Percentiles rank a stretch among this genome's conserved stretches.
Conservation (phyloP, 2,888 invertebrate genomes). For the Anthrax anthrax region DNA sequence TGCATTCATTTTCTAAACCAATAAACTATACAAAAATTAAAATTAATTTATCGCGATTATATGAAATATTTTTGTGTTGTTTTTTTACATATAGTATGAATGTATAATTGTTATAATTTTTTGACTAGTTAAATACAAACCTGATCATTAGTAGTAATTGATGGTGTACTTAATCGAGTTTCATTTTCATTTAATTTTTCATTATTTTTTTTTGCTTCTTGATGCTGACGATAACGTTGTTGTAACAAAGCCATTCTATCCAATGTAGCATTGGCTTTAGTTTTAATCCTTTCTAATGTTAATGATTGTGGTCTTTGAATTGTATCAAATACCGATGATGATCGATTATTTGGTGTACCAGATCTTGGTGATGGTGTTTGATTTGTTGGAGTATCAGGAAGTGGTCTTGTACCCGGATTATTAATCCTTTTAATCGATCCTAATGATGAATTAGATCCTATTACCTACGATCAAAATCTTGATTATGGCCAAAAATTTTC, state of each 20-base stretch:
- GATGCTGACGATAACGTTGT: constrained; percentile 43
- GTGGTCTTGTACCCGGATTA: constrained; percentile 33
- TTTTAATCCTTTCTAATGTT: constrained; percentile 33
- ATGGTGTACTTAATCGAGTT: not conserved
- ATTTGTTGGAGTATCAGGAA: constrained; percentile 39
- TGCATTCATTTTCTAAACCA: no score
- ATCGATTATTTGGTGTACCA: constrained; percentile 25
- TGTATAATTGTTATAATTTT: no score
- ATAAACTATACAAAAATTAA: no score
- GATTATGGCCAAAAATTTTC: constrained; percentile 8
- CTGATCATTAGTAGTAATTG: no score
- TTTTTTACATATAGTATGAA: no score
- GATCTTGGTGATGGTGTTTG: constrained; percentile 26
- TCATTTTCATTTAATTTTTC: not conserved
- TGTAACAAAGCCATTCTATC: constrained; percentile 37
- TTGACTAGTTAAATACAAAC: no score
- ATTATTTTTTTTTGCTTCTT: constrained; percentile 35
- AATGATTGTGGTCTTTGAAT: constrained; percentile 33
- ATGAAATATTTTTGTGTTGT: no score
- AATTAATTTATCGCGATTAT: no score
- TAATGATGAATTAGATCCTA: constrained; percentile 12
- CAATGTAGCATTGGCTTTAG: constrained; percentile 31
- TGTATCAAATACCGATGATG: constrained; percentile 25
- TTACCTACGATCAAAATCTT: constrained; percentile 8
- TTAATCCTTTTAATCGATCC: constrained; percentile 18